These are phyloP conservation scores for Ophion costatus DNA, from an alignment of 2,888 invertebrate species.

Conservation along the genomic window DNA sequence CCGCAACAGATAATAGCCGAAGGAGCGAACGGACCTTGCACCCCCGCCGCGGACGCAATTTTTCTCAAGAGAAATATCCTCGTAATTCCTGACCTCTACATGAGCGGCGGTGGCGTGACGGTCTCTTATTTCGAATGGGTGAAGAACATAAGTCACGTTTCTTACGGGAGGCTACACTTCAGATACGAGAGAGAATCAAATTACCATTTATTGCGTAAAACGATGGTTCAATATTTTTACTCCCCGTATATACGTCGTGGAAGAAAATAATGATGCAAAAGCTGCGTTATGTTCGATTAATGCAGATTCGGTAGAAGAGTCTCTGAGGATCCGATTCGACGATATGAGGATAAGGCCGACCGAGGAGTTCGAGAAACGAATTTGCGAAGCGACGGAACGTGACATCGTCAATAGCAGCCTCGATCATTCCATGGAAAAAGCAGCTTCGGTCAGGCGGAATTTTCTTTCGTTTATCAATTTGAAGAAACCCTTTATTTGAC, in stretches of 20 bases:
- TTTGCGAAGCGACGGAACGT: conserved; percentile 97
- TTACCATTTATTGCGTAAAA: conserved; percentile 86
- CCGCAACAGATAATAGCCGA: conserved; percentile 90
- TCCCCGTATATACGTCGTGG: not conserved
- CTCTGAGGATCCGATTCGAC: conserved; percentile 84
- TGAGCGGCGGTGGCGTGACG: conserved; percentile 94
- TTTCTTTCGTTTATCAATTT: not conserved
- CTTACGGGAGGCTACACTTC: conserved; percentile 93
- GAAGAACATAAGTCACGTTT: conserved; percentile 95
- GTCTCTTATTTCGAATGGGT: conserved; percentile 97
- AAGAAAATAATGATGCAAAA: conserved; percentile 1
- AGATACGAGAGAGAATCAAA: conserved; percentile 95
- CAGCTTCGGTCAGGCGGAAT: conserved; percentile 90
- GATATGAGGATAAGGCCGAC: conserved; percentile 91
- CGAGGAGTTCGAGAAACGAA: conserved; percentile 93
- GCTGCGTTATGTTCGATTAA: not conserved
- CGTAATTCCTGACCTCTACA: conserved; percentile 92
- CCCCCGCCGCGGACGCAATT: conserved; percentile 92
- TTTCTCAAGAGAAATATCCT: conserved; percentile 90
- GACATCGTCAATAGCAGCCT: conserved; percentile 99
- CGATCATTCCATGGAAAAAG: conserved; percentile 98
- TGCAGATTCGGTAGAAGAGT: conserved; percentile 86
- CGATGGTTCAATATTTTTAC: not conserved
- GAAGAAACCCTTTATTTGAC: not conserved
- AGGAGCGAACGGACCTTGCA: conserved; percentile 95